Base-by-base conservation (phyloP, 1,140 invertebrate species). In the Triops longicaudatus region DNA sequence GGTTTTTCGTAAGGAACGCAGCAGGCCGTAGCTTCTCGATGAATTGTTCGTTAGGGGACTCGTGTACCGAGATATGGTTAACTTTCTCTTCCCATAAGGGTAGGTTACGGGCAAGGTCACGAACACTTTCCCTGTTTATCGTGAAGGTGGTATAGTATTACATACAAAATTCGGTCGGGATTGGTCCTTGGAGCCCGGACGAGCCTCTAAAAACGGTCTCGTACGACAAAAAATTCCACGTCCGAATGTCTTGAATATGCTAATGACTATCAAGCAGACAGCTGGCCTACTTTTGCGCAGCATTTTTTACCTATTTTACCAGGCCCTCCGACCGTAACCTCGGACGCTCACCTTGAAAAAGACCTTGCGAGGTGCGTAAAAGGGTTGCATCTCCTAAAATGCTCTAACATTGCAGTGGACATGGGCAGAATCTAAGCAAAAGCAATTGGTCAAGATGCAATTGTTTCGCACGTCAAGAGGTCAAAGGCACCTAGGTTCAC, bases 91-190 rank as follows among this genome's bases (percentile, higher is more conserved):
- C 50, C 14, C 50, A 22, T 63, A 63, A 63, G n/a, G 50, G 50
- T 63, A 63, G 50, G 50, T 63, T 63, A 63, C 22, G 50, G 50
- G 50, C 50, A 63, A 63, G 50, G 50, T 63, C 50, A 63, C 50
- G 50, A 63, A 22, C 50, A 63, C 50, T 63, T 63, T 63, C 50
- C 50, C 50, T 63, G 50, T 63, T 63, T 63, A 17, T 63, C 50
- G 22, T 22, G 31, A 63, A 63, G 50, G 17, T 17, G 50, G 50
- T 17, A 63, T 63, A 63, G 50, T 11, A 63, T 63, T 63, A 14
- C 50, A 63, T n/a, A 63, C 0, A 63, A 22, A 63, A 63, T 14
- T n/a, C 50, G 50, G 50, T 0, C 50, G 14, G 50, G 50, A 63
- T 22, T 63, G 50, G 50, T 63, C 50, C 50, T 63, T 63, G 50